Evolutionary conservation across 2,113 vertebrate species (phyloP), one percentile per base, ranked within the genome.

Genomic region (Ramphastos sulfuratus): DNA sequence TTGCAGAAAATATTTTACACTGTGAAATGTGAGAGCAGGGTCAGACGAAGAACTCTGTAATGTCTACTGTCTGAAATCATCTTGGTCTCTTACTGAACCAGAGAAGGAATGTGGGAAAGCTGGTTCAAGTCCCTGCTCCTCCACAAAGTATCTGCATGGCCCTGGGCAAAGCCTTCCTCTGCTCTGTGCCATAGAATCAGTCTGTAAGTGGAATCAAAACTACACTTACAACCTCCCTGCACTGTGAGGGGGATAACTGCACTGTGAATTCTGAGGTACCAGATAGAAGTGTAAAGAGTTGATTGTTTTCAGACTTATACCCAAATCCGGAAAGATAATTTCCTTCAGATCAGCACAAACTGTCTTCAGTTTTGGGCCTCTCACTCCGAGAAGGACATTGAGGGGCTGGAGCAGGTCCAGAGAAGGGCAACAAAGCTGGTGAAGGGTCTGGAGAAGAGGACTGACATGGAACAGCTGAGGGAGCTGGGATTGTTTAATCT

Each of bases 91-190:
- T 78, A 59, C 73, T 90, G 93, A 96, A 94, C 90, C 83, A 86
- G 76, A 72, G 63, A 81, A 90, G 39, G 92, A 95, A 96, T 89
- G 92, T 82, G 74, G 83, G 77, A 89, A 75, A 93, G 73, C 89
- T 86, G 58, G 66, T 95, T 93, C 85, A 75, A 50, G 90, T 31
- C 83, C 8, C 65, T 84, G 80, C 65, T 88, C 37, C 70, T 86
- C 70, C 50, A 82, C 31, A 61, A 50, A 81, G 20, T 35, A 50
- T 69, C 77, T 86, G 19, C 3, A 69, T 12, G 33, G 54, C 88
- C 83, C 61, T 69, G 66, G 58, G 90, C 70, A 94, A 83, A 82
- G 24, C 83, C 11, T 48, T 74, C 55, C 60, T 74, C 52, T 82
- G 55, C 69, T 66, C 39, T 85, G 33, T 75, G 44, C 30, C 1